These are phyloP conservation scores for Plutomurus gul DNA, from an alignment of 1,140 invertebrate genomes.

Conservation along the genomic window DNA sequence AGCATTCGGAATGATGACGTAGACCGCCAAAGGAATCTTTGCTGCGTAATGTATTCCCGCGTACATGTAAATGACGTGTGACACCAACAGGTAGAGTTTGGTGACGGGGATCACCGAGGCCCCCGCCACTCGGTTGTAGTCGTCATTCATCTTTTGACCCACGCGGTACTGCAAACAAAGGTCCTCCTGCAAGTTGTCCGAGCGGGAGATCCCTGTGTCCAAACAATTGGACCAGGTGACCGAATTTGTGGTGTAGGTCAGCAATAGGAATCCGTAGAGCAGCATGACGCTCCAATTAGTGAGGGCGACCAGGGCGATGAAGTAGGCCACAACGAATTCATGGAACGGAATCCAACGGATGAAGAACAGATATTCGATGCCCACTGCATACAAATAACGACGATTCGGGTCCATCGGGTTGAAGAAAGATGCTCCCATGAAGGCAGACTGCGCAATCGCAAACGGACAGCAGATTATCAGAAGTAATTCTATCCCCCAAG, in stretches of 20 bases:
- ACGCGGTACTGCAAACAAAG: not conserved
- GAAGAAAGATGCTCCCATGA: not conserved
- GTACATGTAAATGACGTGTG: not conserved
- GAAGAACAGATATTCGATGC: not conserved
- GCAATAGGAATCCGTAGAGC: not conserved
- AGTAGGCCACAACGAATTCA: not conserved
- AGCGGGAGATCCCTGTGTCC: not conserved
- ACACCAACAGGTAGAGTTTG: not conserved
- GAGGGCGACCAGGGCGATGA: not conserved
- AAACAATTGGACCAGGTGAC: not conserved
- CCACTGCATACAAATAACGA: not conserved
- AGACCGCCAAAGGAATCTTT: not conserved
- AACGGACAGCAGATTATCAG: not conserved
- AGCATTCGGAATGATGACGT: not conserved
- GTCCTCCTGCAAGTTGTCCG: not conserved
- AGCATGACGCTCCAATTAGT: not conserved
- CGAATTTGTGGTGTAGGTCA: not conserved
- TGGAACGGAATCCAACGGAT: not conserved
- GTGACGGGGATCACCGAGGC: not conserved
- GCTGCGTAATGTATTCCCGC: not conserved
- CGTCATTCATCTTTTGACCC: not conserved
- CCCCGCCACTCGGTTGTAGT: not conserved
- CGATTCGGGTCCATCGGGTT: not conserved
- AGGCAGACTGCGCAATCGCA: not conserved
- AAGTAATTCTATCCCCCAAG: not conserved